Conservation (phyloP, 2,113 vertebrate genomes). For the Cheilinus undulatus region DNA sequence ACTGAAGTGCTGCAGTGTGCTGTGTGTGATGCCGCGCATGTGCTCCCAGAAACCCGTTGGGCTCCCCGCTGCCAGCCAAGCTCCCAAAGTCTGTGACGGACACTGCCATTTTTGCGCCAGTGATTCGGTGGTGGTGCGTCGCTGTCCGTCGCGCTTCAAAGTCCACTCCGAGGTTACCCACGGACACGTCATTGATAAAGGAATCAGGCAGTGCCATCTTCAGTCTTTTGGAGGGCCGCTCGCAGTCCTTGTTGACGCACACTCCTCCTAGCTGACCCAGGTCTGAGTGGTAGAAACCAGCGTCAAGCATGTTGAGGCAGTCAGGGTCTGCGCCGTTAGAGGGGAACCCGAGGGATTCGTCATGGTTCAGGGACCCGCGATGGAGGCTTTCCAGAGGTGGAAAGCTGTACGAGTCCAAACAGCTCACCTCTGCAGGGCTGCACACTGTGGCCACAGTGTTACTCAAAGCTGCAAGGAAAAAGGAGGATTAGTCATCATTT, state of each 20-base stretch:
- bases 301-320: conserved; percentile 98
- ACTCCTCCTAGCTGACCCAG: conserved; percentile 86
- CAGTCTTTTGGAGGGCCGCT: conserved; percentile 93
- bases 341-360: conserved; percentile 91
- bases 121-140: conserved; percentile 90
- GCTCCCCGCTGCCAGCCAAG: conserved; percentile 88
- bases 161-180: conserved; percentile 92
- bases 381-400: conserved; percentile 90
- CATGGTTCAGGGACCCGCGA: conserved; percentile 89
- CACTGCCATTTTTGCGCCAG: conserved; percentile 96
- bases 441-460: conserved; percentile 93
- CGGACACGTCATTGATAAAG: conserved; percentile 94
- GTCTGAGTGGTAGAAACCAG: conserved; percentile 95
- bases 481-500: neutral
- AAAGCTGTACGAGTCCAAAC: conserved; percentile 91
- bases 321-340: conserved; percentile 91
- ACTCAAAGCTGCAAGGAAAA: conserved; percentile 88
- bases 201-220: conserved; percentile 95
- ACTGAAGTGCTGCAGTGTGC: conserved; percentile 91
- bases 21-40: conserved; percentile 94
- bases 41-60: conserved; percentile 91
- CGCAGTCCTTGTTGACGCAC: conserved; percentile 90
- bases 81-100: conserved; percentile 97
- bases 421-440: conserved; percentile 87
- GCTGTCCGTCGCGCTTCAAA: conserved; percentile 92